Base-by-base conservation (phyloP, 1,140 invertebrate species). In the Trigoniulus corallinus region DNA sequence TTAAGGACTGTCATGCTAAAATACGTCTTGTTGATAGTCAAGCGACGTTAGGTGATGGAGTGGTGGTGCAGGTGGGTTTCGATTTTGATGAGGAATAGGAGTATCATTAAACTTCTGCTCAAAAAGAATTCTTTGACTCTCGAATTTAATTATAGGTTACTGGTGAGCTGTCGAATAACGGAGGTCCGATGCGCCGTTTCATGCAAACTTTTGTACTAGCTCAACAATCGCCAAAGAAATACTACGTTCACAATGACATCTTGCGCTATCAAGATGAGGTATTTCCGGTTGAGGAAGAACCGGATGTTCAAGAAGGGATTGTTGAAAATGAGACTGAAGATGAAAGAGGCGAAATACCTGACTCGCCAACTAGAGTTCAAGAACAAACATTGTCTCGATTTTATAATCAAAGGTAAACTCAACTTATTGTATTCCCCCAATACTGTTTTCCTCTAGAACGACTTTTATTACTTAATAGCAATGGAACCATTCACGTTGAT, bases 221-320 rank as follows among this genome's bases (percentile, higher is more conserved):
- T 44, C 84, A 86, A 34, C 88, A 94, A 70, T 82, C 84, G 43
- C 88, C 89, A 22, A 94, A 92, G 72, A 91, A 93, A 69, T 97
- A 93, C 71, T 97, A 96, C 64, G 92, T 97, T 20, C 88, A 92
- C 64, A 98, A 97, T 71, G 92, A 97, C 68, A 96, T 98, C 62
- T 98, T 98, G 69, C 83, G 92, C 48, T 98, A 97, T 65, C 92
- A 96, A 74, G 76, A 78, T 53, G 71, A 73, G 52, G 72, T 71
- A 21, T 78, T 77, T 48, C 75, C 76, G 21, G 78, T 81, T 58
- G 75, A 74, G 39, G 81, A 82, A 50, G 80, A 84, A 54, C 54
- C 52, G 12, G 64, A 65, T 26, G 59, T 58, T 25, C 54, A 58
- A 48, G 62, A 62, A 46, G 52, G 54, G 7, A 21, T 7, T 18